Evolutionary conservation across 2,797 vertebrate species (phyloP), one percentile per base, ranked within the genome.

Genomic region (Lerista edwardsae): DNA sequence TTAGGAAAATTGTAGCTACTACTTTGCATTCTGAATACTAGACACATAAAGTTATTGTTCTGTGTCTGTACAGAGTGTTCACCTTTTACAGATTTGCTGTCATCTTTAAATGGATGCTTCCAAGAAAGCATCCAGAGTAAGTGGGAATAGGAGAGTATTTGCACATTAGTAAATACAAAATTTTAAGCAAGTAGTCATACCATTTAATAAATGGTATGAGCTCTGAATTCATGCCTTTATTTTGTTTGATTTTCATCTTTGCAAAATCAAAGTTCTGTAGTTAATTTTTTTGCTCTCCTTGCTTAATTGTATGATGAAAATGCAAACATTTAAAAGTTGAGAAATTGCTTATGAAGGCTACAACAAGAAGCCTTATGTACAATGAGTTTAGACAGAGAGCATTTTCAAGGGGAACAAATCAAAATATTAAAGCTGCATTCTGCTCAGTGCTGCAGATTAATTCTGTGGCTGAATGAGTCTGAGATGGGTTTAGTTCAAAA

Each of bases 71-170:
- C 25, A 62, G 9, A 57, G 2, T 4, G 68, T 59, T 67, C n/a
- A 21, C 75, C 59, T 62, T 81, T 65, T 77, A 39, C 1, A 21
- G 36, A 1, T 39, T 84, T 82, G 6, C 17, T 71, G 7, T 82
- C 72, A 23, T 1, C 6, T 4, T 76, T n/a, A 51, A 4, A 47
- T 59, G 59, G 2, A 79, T 57, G 41, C 69, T 55, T 77, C 29
- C 61, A 34, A 74, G 59, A 59, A 73, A 47, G 88, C 74, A 68
- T 88, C n/a, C 67, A 83, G 31, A 80, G n/a, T 9, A 39, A 51
- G 57, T 41, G n/a, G 0, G 7, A 64, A 34, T 2, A 79, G 79
- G 15, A 1, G 72, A 87, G 76, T 21, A 78, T 84, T 84, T 72
- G 57, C 44, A 21, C 67, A 51, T 8, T 23, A 4, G 1, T 39